Evolutionary conservation across 92 coral and sea anemone species (phyloP).

Genomic region (Porites cylindrica): DNA sequence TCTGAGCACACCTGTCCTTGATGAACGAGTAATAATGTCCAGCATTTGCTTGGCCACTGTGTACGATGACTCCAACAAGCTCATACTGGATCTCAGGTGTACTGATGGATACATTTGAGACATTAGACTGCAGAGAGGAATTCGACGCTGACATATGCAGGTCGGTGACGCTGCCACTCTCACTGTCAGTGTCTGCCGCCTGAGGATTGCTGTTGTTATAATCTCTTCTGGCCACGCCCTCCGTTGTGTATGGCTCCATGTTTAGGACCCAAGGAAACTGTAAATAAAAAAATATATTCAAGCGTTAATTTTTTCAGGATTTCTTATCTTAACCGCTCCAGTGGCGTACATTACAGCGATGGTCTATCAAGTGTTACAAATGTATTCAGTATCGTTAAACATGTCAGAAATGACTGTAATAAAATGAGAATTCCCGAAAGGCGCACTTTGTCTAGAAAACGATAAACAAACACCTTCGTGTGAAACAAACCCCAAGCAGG

Average conservation of each 20-base stretch:
- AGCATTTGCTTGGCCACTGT: constrained; percentile 93
- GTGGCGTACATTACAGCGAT: too few relatives aligned
- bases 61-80: constrained; percentile 86
- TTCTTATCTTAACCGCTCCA: too few relatives aligned
- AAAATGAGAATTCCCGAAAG: too few relatives aligned
- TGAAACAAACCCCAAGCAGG: too few relatives aligned
- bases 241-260: constrained; percentile 94
- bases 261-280: constrained; percentile 85
- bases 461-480: too few relatives aligned
- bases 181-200: constrained; percentile 61
- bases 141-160: constrained; percentile 68
- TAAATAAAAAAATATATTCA: neutral
- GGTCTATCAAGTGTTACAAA: too few relatives aligned
- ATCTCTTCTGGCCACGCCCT: constrained; percentile 86
- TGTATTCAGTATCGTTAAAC: too few relatives aligned
- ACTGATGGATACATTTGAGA: constrained; percentile 41
- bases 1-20: constrained; percentile 72
- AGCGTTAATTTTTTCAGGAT: too few relatives aligned
- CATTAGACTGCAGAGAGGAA: constrained; percentile 76
- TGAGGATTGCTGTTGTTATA: constrained; percentile 27
- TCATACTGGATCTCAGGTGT: constrained; percentile 85
- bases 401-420: too few relatives aligned
- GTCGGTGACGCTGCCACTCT: constrained; percentile 79
- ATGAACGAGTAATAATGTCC: constrained; percentile 89
- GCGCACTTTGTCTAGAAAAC: too few relatives aligned